phyloP scores from a whole-genome alignment of 1,140 invertebrate genomes.

The Lepidurus couesii region DNA sequence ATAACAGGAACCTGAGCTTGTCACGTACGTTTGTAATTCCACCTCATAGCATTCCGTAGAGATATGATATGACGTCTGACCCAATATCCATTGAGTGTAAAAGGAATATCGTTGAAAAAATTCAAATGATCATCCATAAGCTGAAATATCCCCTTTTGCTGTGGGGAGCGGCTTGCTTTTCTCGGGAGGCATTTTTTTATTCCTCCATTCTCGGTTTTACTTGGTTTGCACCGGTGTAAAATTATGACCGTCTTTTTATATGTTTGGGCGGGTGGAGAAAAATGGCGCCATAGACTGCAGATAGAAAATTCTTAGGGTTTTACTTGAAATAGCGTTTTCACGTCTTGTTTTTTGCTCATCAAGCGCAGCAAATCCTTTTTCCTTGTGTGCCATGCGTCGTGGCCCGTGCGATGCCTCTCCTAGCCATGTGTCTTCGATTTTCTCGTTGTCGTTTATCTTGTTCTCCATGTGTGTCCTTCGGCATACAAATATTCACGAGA shows the following conservation, averaged over 20 bases:
- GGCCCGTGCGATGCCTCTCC: not conserved
- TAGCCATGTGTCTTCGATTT: constrained; percentile 10
- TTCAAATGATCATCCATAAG: not conserved
- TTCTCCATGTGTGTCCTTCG: not conserved
- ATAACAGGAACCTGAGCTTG: not conserved
- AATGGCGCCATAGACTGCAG: too few relatives aligned
- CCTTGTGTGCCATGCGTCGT: not conserved
- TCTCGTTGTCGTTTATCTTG: constrained; percentile 22
- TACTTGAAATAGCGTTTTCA: not conserved
- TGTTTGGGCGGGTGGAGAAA: too few relatives aligned
- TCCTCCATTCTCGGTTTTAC: too few relatives aligned
- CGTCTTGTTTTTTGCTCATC: not conserved
- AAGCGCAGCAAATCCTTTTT: not conserved
- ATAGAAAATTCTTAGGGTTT: too few relatives aligned
- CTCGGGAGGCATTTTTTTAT: too few relatives aligned
- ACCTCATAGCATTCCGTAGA: not conserved
- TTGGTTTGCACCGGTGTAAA: too few relatives aligned
- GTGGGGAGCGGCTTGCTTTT: too few relatives aligned
- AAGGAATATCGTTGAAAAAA: constrained; percentile 3
- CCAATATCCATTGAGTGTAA: constrained; percentile 10
- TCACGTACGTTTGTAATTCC: not conserved
- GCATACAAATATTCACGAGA: constrained; percentile 8
- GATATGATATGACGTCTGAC: not conserved
- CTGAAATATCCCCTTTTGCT: not conserved
- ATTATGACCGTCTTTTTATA: too few relatives aligned